Conservation (phyloP, 2,888 invertebrate species). For the Epirrhoe alternata region DNA sequence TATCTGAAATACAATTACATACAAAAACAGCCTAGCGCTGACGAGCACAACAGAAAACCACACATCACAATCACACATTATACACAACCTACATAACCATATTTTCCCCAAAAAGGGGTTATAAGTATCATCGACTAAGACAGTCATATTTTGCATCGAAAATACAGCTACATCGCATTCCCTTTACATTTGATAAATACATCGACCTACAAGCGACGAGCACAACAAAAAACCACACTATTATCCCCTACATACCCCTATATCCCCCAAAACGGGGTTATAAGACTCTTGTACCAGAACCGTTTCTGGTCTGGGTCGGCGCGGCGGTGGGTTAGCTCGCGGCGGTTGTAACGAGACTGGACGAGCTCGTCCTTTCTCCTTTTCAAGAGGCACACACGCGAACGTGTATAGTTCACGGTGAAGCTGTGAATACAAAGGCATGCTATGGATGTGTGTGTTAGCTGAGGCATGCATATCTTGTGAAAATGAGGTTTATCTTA, state of each 20-base stretch:
- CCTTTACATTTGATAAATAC: too few relatives aligned
- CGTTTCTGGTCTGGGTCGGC: slow-evolving; percentile 59
- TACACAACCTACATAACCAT: slow-evolving; percentile 29
- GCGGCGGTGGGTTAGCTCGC: slow-evolving; percentile 43
- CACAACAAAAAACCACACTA: neutral
- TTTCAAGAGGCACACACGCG: slow-evolving; percentile 52
- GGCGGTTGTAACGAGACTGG: slow-evolving; percentile 62
- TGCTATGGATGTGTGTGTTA: slow-evolving; percentile 8
- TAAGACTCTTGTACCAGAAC: slow-evolving; percentile 62
- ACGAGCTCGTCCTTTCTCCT: slow-evolving; percentile 44
- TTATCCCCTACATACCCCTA: slow-evolving; percentile 29
- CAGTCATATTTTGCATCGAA: slow-evolving; percentile 42
- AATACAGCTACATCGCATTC: too few relatives aligned
- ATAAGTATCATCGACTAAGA: slow-evolving; percentile 62
- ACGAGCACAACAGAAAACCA: neutral
- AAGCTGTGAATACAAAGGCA: slow-evolving; percentile 57
- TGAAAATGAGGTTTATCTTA: too few relatives aligned
- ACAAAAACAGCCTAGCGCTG: neutral
- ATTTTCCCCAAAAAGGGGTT: slow-evolving; percentile 56
- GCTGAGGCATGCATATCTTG: neutral
- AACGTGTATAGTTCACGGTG: slow-evolving; percentile 74
- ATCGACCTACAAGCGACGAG: neutral
- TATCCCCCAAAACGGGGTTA: slow-evolving; percentile 56
- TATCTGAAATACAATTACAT: too few relatives aligned
- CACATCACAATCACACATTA: too few relatives aligned